phyloP scores from a whole-genome alignment of 1,140 invertebrate genomes.

The Phymorhynchus buccinoides region DNA sequence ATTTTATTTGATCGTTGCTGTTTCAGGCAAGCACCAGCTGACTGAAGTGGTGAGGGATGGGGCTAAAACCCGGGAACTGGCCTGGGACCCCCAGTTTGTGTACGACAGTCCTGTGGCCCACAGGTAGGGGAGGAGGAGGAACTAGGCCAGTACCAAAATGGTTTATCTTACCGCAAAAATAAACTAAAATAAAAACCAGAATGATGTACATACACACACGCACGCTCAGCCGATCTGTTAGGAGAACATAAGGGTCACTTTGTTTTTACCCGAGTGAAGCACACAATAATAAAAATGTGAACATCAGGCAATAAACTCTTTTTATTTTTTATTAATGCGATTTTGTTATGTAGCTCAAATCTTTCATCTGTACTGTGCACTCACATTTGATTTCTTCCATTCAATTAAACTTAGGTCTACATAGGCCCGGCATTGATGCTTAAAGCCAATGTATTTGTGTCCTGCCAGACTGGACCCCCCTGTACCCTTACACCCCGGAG shows the following conservation, averaged over 20 bases:
- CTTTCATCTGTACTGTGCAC: no score
- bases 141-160: neutral
- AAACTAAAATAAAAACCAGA: neutral
- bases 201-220: neutral
- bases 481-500: constrained; percentile 46
- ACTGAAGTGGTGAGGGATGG: constrained; percentile 48
- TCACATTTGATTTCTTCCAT: no score
- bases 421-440: no score
- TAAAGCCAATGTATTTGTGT: no score
- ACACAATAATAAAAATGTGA: no score
- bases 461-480: constrained; percentile 40
- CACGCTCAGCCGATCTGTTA: no score
- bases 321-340: no score
- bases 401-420: no score
- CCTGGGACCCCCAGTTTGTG: constrained; percentile 44
- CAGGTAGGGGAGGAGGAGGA: constrained; percentile 46
- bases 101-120: constrained; percentile 49
- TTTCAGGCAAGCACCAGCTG: constrained; percentile 48
- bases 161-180: neutral
- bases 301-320: no score
- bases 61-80: constrained; percentile 41
- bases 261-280: no score
- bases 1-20: neutral
- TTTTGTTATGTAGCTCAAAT: no score
- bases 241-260: no score